Base-by-base conservation (phyloP, 2,888 invertebrate species). In the Protodeltote pygarga region DNA sequence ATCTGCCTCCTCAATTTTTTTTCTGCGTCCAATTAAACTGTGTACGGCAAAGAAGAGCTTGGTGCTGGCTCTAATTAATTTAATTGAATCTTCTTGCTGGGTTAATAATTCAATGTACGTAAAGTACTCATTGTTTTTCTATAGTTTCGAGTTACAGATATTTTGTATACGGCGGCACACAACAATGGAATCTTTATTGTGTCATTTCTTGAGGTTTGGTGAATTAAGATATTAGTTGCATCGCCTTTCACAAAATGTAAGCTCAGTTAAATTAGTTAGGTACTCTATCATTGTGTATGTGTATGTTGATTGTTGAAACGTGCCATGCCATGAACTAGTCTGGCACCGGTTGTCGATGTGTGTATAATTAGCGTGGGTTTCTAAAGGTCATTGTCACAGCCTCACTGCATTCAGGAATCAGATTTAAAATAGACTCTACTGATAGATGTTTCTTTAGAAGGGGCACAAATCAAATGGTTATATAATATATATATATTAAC, bases 341-440 rank as follows among this genome's bases (percentile, higher is more conserved):
- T 80, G 79, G 77, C 79, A 75, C 73, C 75, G 77, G 79, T 76
- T 73, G 78, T 75, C 73, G 76, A 78, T 74, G 77, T 73, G 77
- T 76, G 75, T 91, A 91, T 91, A 89, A 90, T 91, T 92, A 91
- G 90, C 89, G 90, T 89, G 89, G 89, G 89, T 81, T 81, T 76
- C 68, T 75, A 89, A 88, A 90, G 91, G 89, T 90, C 91, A 92
- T 90, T 91, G 91, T 92, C 91, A 77, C 83, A 84, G 86, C 81
- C 79, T 79, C 75, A 76, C 71, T 74, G 76, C 77, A 77, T 59
- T 75, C 74, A 72, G 75, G 74, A 79, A 79, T 77, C 73, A 78
- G 76, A 79, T 74, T 80, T 78, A 77, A 81, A 85, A 82, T 81
- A 81, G 77, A 71, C 67, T 81, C 72, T 77, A 79, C 75, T 75